phyloP scores from a whole-genome alignment of 2,797 vertebrate genomes.

The Acipenser ruthenus region DNA sequence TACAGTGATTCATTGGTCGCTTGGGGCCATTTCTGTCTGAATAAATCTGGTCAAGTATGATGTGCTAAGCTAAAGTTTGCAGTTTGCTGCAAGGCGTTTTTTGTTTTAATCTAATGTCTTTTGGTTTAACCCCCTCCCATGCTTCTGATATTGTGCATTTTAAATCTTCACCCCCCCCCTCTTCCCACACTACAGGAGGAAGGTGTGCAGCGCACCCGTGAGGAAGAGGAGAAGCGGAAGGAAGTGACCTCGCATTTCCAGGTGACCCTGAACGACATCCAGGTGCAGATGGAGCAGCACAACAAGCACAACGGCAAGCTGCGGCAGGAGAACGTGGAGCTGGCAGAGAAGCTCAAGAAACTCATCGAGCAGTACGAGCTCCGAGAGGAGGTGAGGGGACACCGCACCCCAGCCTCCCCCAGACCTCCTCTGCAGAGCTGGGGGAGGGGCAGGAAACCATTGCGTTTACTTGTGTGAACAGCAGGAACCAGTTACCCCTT shows the following conservation, averaged over 20 bases:
- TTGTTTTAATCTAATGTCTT: no score
- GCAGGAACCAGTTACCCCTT: no score
- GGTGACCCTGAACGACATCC: constrained; percentile 91
- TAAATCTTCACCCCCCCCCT: no score
- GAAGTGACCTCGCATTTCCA: constrained; percentile 97
- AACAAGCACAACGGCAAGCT: constrained; percentile 88
- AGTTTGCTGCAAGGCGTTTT: no score
- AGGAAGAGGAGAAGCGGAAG: constrained; percentile 95
- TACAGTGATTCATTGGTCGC: no score
- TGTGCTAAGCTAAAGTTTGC: no score
- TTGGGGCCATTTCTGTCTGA: no score
- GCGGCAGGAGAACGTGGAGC: constrained; percentile 89
- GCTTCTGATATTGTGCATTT: no score
- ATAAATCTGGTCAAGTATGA: no score
- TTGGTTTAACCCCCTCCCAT: no score
- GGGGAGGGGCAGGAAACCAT: neutral
- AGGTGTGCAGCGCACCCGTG: constrained; percentile 80
- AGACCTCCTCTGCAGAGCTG: neutral
- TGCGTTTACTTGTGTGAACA: no score
- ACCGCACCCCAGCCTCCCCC: no score
- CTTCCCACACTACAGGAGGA: constrained; percentile 67
- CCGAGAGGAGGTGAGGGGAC: constrained; percentile 77
- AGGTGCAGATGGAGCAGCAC: constrained; percentile 97
- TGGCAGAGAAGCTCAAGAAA: constrained; percentile 91
- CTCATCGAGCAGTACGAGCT: constrained; percentile 96